A percentile compares a stretch with the other conserved stretches of the same genome.
Conservation (phyloP, 2,797 vertebrate genomes). For the Coregonus suidteri region DNA sequence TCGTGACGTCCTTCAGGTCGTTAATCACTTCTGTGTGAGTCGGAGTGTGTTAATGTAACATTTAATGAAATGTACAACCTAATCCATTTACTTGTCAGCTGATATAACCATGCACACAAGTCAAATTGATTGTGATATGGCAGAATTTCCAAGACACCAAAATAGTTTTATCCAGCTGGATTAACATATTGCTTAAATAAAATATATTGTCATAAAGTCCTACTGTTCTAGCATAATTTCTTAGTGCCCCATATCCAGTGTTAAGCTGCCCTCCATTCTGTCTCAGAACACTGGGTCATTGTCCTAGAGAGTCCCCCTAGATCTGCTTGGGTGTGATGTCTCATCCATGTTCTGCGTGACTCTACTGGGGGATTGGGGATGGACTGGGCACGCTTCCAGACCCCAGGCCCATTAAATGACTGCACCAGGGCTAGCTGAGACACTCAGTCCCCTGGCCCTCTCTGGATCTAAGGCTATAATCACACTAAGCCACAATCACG, state of each 20-base stretch:
- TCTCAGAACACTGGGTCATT: not conserved
- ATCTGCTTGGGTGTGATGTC: too few species aligned
- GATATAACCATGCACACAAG: not conserved
- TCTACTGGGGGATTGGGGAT: too few species aligned
- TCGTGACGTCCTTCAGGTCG: conserved; percentile 74
- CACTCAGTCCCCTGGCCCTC: too few species aligned
- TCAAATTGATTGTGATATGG: not conserved
- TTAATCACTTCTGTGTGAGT: conserved; percentile 70
- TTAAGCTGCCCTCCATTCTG: not conserved
- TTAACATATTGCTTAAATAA: too few species aligned
- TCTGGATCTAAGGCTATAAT: too few species aligned
- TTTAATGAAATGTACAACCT: conserved; percentile 30
- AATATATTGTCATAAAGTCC: not conserved
- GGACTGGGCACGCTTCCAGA: too few species aligned
- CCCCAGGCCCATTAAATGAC: too few species aligned
- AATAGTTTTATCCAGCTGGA: not conserved
- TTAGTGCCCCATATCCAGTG: not conserved
- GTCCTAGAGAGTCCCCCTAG: not conserved
- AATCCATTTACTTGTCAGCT: conserved; percentile 2
- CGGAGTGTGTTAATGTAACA: conserved; percentile 37
- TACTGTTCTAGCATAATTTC: not conserved
- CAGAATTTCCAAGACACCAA: not conserved
- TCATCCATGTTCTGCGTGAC: too few species aligned
- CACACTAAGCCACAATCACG: too few species aligned
- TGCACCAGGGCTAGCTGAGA: too few species aligned